phyloP scores from a whole-genome alignment of 1,140 invertebrate species.

The Venustaconcha ellipsiformis region DNA sequence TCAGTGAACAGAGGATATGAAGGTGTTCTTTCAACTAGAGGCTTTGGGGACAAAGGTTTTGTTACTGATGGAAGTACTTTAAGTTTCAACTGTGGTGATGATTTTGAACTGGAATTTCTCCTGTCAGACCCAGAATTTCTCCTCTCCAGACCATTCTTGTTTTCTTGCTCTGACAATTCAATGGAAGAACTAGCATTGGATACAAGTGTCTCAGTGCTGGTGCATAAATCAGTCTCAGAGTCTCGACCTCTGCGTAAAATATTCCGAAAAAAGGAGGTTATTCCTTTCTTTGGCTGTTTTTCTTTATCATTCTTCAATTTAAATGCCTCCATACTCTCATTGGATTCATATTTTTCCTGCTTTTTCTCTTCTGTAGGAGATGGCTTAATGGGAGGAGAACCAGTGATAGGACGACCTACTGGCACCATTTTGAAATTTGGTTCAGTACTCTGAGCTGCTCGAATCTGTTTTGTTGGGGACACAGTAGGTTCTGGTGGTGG shows the following conservation, averaged over 20 bases:
- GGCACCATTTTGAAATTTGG: constrained; percentile 60
- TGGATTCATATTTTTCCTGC: constrained; percentile 10
- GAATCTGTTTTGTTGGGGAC: constrained; percentile 24
- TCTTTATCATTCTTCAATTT: constrained; percentile 34
- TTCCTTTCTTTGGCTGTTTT: constrained; percentile 42
- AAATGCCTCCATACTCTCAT: constrained; percentile 18
- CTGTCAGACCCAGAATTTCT: constrained; percentile 9
- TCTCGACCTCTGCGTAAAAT: constrained; percentile 54
- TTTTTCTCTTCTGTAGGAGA: constrained; percentile 9
- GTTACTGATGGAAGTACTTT: constrained; percentile 30
- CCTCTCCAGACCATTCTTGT: constrained; percentile 2
- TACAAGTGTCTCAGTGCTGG: constrained; percentile 13
- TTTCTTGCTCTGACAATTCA: constrained; percentile 10
- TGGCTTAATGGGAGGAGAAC: too few relatives aligned
- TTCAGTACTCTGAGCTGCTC: constrained; percentile 41
- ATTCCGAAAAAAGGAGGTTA: constrained; percentile 58
- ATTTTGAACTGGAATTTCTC: constrained; percentile 17
- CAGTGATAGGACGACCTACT: constrained; percentile 22
- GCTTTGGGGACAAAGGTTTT: constrained; percentile 13
- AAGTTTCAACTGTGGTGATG: constrained; percentile 38
- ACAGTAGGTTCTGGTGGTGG: constrained; percentile 33
- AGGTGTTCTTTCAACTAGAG: constrained; percentile 1
- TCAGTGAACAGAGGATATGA: background rate
- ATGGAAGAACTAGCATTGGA: constrained; percentile 10
- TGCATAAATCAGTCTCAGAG: constrained; percentile 30